Evolutionary conservation across 2,113 vertebrate species (phyloP).

Genomic region (Gallinago jamesoni): DNA sequence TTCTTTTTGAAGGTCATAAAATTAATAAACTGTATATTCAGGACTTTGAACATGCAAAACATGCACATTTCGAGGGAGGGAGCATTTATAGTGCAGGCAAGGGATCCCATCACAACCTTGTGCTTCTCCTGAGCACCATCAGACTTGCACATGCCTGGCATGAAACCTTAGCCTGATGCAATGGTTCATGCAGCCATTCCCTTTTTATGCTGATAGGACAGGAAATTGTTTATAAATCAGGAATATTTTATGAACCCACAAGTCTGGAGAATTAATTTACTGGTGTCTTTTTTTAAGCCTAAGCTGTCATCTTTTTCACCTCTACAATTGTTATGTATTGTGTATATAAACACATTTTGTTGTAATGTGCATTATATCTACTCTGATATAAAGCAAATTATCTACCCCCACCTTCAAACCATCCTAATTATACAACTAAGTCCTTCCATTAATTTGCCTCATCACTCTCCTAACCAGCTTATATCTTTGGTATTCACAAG

Average conservation of each 20-base stretch:
- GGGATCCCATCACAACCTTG: too few species aligned
- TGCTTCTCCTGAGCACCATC: background rate
- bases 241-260: background rate
- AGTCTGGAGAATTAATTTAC: background rate
- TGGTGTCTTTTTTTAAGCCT: background rate
- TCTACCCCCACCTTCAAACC: background rate
- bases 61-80: fast-evolving
- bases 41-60: background rate
- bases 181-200: background rate
- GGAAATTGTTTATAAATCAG: background rate
- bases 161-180: background rate
- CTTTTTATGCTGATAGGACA: background rate
- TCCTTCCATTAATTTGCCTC: background rate
- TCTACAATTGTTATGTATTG: background rate
- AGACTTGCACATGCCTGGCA: background rate
- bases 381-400: background rate
- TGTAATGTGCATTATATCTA: background rate
- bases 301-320: background rate
- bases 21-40: background rate
- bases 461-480: background rate
- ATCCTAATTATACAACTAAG: fast-evolving
- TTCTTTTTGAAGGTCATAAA: background rate
- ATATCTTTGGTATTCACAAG: background rate
- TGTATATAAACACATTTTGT: background rate
- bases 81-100: background rate